These are phyloP conservation scores for Bolborhynchus lineola DNA, from an alignment of 2,113 vertebrate genomes.

Conservation along the genomic window DNA sequence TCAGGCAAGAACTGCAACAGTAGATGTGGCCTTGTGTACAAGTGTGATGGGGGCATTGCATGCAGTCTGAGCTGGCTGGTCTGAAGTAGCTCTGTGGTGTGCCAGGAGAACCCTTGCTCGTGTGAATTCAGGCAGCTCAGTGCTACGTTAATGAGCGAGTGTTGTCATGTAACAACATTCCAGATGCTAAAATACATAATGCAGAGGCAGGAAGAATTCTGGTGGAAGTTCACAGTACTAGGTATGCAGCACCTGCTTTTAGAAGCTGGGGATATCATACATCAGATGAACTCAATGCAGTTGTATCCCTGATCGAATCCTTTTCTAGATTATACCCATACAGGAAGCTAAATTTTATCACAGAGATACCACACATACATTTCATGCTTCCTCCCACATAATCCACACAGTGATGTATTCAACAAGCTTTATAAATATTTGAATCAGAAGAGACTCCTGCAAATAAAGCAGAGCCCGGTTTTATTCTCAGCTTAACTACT, in stretches of 20 bases:
- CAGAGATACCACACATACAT: conserved; percentile 40
- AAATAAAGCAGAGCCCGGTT: conserved; percentile 33
- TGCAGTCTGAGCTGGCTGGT: not conserved
- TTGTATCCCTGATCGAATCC: not conserved
- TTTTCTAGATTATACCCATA: conserved; percentile 51
- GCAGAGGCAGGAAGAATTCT: not conserved
- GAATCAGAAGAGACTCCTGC: conserved; percentile 39
- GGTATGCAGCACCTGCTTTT: not conserved
- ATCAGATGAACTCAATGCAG: conserved; percentile 6
- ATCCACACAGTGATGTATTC: conserved; percentile 27
- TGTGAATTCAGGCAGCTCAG: not conserved
- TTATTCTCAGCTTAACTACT: conserved; percentile 28
- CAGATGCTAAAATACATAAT: not conserved
- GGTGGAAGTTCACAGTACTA: not conserved
- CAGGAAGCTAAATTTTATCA: conserved; percentile 25
- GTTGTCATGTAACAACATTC: not conserved
- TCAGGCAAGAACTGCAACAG: not conserved
- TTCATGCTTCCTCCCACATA: conserved; percentile 52
- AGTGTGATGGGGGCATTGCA: not conserved
- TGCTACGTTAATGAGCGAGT: not conserved
- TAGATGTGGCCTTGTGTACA: fast-evolving
- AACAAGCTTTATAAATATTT: conserved; percentile 50
- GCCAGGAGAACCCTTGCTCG: not conserved
- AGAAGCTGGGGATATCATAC: not conserved
- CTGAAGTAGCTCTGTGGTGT: not conserved